phyloP scores from a whole-genome alignment of 2,113 vertebrate species.

The Nothobranchius furzeri region DNA sequence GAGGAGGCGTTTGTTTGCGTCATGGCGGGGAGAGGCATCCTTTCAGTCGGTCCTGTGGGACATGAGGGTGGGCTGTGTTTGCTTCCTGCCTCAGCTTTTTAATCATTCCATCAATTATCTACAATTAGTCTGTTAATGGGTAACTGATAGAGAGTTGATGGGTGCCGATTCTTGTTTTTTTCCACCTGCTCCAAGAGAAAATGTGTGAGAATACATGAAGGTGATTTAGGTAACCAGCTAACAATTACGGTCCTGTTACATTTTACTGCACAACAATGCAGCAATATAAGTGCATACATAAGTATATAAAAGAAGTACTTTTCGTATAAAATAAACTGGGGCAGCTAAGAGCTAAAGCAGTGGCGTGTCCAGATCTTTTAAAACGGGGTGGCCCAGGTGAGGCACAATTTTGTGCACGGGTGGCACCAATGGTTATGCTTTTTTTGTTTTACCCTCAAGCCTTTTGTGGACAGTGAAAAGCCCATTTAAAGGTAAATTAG shows the following conservation, averaged over 20 bases:
- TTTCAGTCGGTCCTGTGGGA: constrained; percentile 16
- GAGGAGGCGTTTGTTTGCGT: constrained; percentile 34
- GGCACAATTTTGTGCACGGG: too few relatives aligned
- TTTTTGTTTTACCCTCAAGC: too few relatives aligned
- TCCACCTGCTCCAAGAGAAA: background rate
- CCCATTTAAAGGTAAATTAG: too few relatives aligned
- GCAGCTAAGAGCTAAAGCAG: background rate
- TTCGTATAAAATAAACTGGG: background rate
- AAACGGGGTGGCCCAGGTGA: too few relatives aligned
- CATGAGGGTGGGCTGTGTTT: constrained; percentile 23
- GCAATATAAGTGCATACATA: background rate
- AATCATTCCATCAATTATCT: constrained; percentile 66
- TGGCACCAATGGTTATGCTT: too few relatives aligned
- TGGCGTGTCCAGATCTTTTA: too few relatives aligned
- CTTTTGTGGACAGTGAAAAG: too few relatives aligned
- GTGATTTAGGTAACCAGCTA: background rate
- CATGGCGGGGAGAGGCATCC: background rate
- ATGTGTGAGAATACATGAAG: background rate
- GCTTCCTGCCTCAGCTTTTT: constrained; percentile 37
- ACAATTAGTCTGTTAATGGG: constrained; percentile 50
- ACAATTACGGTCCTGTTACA: too few relatives aligned
- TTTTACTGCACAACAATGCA: background rate
- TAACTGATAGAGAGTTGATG: constrained; percentile 47
- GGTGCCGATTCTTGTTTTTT: constrained; percentile 35
- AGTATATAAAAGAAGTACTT: background rate